Evolutionary conservation across 2,888 invertebrate species (phyloP).

Genomic region (Pachydiplax longipennis): DNA sequence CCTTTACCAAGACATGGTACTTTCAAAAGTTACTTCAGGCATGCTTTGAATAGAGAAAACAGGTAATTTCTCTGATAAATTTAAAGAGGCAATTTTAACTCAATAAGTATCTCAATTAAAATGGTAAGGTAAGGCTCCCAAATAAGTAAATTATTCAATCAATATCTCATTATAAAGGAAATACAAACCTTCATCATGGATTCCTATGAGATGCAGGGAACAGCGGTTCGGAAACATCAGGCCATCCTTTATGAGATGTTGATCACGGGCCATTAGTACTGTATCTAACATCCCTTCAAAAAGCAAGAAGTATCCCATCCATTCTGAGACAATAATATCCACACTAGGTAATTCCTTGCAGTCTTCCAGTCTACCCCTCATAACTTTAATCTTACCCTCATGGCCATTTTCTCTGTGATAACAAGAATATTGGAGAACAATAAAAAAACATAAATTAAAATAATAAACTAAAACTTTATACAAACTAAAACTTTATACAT

Average conservation of each 20-base stretch:
- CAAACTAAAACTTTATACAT: too few species aligned
- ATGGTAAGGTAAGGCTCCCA: too few species aligned
- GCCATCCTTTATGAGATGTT: slow-evolving; percentile 78
- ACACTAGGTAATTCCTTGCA: slow-evolving; percentile 77
- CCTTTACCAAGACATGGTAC: too few species aligned
- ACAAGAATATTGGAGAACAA: not conserved
- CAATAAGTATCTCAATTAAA: too few species aligned
- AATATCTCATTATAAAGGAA: not conserved
- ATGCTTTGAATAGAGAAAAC: too few species aligned
- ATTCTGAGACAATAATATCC: slow-evolving; percentile 94
- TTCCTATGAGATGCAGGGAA: slow-evolving; percentile 80
- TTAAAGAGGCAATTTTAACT: too few species aligned
- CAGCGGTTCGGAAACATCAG: slow-evolving; percentile 84
- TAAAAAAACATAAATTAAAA: not conserved
- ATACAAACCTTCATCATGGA: slow-evolving; percentile 71
- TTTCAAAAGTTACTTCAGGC: too few species aligned
- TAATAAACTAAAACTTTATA: not conserved
- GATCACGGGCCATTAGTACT: slow-evolving; percentile 86
- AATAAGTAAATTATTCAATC: too few species aligned
- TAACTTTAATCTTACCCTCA: slow-evolving; percentile 74
- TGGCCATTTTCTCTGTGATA: slow-evolving; percentile 74
- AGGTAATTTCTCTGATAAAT: too few species aligned
- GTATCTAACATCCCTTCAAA: slow-evolving; percentile 98
- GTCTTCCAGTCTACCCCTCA: slow-evolving; percentile 88
- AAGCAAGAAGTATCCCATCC: slow-evolving; percentile 98